Evolutionary conservation across 1,140 invertebrate species (phyloP).

Genomic region (Cotesia chilonis): DNA sequence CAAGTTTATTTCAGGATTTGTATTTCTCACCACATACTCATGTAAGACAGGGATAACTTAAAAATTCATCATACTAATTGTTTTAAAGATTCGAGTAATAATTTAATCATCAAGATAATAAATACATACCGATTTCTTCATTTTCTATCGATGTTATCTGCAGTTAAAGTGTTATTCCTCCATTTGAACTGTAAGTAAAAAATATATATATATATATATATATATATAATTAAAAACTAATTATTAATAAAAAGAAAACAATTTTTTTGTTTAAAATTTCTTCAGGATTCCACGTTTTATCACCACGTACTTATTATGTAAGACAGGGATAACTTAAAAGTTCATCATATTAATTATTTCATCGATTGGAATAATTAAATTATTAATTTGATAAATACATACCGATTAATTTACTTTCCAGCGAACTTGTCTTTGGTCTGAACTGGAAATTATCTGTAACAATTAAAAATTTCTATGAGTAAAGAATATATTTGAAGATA

Average conservation of each 20-base stretch:
- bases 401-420: slow-evolving; percentile 21
- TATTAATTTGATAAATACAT: too few relatives aligned
- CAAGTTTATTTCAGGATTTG: slow-evolving; percentile 40
- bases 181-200: background rate
- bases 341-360: slow-evolving; percentile 47
- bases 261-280: background rate
- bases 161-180: too few relatives aligned
- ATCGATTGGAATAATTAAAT: slow-evolving; percentile 7
- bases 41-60: slow-evolving; percentile 59
- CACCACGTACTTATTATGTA: slow-evolving; percentile 47
- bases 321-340: slow-evolving; percentile 57
- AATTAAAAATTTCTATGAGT: slow-evolving; percentile 22
- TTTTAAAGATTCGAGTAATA: background rate
- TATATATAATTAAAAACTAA: background rate
- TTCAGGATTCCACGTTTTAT: slow-evolving; percentile 45
- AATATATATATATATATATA: background rate
- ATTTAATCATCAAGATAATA: slow-evolving; percentile 4
- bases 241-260: background rate
- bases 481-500: background rate
- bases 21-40: slow-evolving; percentile 46
- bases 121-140: slow-evolving; percentile 20
- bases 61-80: slow-evolving; percentile 49
- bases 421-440: background rate
- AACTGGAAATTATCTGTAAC: background rate
- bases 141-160: background rate